Percentiles rank a stretch among this genome's conserved stretches.
These are phyloP conservation scores for Heliconius congener DNA, from an alignment of 1,140 invertebrate genomes.

Conservation along the genomic window DNA sequence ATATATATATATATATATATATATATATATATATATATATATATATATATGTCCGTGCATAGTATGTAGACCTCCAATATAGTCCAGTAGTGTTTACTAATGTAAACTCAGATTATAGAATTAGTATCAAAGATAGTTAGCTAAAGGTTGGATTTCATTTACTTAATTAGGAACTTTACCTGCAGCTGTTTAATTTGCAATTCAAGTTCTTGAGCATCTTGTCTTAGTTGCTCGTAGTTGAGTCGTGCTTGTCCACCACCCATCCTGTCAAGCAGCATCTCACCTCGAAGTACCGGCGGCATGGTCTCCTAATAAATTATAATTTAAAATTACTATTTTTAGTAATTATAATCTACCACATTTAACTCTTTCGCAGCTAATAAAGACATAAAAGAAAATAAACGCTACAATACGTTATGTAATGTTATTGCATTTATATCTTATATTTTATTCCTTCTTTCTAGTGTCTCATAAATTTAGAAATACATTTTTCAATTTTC, in stretches of 20 bases:
- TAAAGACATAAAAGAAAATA: too few relatives aligned
- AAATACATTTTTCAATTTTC: too few relatives aligned
- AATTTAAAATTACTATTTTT: neutral
- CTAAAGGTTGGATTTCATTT: neutral
- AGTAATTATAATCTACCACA: neutral
- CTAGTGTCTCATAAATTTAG: too few relatives aligned
- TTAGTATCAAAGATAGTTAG: neutral
- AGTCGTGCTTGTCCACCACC: constrained; percentile 88
- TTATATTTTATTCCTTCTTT: too few relatives aligned
- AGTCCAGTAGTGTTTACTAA: too few relatives aligned
- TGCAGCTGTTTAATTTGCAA: constrained; percentile 92
- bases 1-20: too few relatives aligned
- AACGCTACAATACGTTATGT: too few relatives aligned
- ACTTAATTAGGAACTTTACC: constrained; percentile 56
- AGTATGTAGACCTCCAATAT: too few relatives aligned
- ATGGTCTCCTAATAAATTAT: constrained; percentile 80
- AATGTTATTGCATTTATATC: too few relatives aligned
- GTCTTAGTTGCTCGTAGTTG: constrained; percentile 89
- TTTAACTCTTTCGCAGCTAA: neutral
- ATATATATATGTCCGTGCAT: too few relatives aligned
- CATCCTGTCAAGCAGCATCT: constrained; percentile 90
- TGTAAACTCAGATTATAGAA: too few relatives aligned
- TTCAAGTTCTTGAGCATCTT: constrained; percentile 91
- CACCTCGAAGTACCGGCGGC: constrained; percentile 88
- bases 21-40: too few relatives aligned